These are phyloP conservation scores for Nannospalax galili DNA, from an alignment of 2,113 vertebrate species.

Conservation along the genomic window DNA sequence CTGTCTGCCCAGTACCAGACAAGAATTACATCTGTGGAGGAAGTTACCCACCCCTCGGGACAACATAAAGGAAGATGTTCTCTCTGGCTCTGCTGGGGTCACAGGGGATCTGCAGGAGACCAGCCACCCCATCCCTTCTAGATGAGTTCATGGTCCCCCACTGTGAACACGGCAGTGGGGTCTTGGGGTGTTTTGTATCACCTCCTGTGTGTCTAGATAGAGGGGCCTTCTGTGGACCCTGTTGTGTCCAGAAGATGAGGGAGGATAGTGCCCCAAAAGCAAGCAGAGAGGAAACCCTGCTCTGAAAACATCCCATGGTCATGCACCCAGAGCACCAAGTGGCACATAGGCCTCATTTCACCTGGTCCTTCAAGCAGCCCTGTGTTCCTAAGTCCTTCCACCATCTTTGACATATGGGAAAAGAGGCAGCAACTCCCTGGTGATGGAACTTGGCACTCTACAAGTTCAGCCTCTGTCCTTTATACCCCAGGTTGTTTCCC, in stretches of 20 bases:
- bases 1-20: accelerated
- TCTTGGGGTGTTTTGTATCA: accelerated
- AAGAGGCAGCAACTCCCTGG: no score
- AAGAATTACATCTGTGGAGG: accelerated
- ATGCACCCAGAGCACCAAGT: no score
- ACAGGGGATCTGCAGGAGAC: accelerated
- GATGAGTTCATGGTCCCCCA: accelerated
- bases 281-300: neutral
- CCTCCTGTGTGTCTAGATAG: accelerated
- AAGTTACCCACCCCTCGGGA: neutral
- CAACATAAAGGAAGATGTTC: neutral
- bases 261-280: neutral
- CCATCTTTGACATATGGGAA: neutral
- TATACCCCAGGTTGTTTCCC: neutral
- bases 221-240: no score
- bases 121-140: accelerated
- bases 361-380: neutral
- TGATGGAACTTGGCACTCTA: neutral
- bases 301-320: neutral
- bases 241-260: neutral
- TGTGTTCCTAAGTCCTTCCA: neutral
- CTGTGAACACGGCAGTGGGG: accelerated
- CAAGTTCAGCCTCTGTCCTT: neutral
- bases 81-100: neutral
- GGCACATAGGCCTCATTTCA: accelerated